Conservation (phyloP, 1,140 invertebrate genomes). For the Calephelis nemesis region DNA sequence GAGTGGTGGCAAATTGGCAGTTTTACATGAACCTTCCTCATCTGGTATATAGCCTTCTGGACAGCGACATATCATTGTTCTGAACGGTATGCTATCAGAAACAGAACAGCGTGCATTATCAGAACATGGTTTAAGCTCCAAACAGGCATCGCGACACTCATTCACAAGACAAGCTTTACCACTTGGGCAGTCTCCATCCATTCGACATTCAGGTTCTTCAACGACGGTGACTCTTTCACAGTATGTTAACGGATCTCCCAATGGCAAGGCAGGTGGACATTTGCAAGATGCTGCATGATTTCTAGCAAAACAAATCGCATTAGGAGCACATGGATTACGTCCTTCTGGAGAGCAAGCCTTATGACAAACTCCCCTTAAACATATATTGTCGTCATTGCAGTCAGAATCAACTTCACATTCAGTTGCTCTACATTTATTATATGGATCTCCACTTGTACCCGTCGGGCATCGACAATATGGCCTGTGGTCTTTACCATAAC, state of each 20-base stretch:
- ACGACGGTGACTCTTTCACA: slow-evolving; percentile 81
- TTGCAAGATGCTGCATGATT: slow-evolving; percentile 88
- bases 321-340: slow-evolving; percentile 86
- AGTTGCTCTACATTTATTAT: slow-evolving; percentile 86
- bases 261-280: slow-evolving; percentile 86
- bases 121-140: slow-evolving; percentile 85
- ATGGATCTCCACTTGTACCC: slow-evolving; percentile 87
- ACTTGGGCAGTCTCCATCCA: slow-evolving; percentile 89
- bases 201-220: slow-evolving; percentile 85
- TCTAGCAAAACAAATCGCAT: slow-evolving; percentile 88
- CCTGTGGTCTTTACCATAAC: slow-evolving; percentile 87
- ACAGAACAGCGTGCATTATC: slow-evolving; percentile 87
- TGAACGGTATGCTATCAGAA: slow-evolving; percentile 88
- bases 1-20: slow-evolving; percentile 83
- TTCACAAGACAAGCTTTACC: slow-evolving; percentile 89
- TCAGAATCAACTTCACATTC: slow-evolving; percentile 89
- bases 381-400: slow-evolving; percentile 86
- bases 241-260: slow-evolving; percentile 88
- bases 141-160: slow-evolving; percentile 89
- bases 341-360: slow-evolving; percentile 85
- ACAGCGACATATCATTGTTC: slow-evolving; percentile 92
- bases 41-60: slow-evolving; percentile 90
- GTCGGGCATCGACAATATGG: slow-evolving; percentile 87
- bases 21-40: slow-evolving; percentile 86
- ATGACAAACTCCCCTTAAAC: slow-evolving; percentile 85